phyloP scores from a whole-genome alignment of 2,797 vertebrate genomes.

The Melanogrammus aeglefinus region DNA sequence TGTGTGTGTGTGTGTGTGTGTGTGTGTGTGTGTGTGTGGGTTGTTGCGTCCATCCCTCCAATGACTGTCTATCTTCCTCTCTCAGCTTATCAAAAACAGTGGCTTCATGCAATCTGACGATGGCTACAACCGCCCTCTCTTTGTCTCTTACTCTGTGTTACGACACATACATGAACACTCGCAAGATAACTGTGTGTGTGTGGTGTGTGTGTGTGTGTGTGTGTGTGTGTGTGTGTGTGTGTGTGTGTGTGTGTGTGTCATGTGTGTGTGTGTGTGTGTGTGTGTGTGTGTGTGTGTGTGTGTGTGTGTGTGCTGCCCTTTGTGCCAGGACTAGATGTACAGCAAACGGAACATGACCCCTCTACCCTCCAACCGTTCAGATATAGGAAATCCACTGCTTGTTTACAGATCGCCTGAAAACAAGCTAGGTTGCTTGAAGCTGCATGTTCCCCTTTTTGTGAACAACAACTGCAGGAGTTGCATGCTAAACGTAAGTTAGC shows the following conservation, averaged over 20 bases:
- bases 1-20: conserved; percentile 15
- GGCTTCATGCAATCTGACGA: too few relatives aligned
- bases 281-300: conserved; percentile 15
- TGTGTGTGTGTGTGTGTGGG: conserved; percentile 13
- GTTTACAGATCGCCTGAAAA: not conserved
- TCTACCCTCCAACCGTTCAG: not conserved
- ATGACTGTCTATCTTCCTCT: too few relatives aligned
- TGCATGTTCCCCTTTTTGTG: not conserved
- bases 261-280: conserved; percentile 16
- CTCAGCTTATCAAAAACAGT: too few relatives aligned
- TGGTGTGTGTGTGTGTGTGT: conserved; percentile 16
- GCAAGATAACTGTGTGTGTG: conserved; percentile 14
- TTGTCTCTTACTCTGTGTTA: too few relatives aligned
- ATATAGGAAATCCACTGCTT: not conserved
- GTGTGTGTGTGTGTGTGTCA: conserved; percentile 12
- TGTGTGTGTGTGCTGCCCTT: conserved; percentile 9
- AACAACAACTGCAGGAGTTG: not conserved
- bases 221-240: conserved; percentile 16
- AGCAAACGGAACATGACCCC: conserved; percentile 3
- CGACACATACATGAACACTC: too few relatives aligned
- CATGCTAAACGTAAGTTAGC: not conserved
- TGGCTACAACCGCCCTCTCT: too few relatives aligned
- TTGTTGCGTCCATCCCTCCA: too few relatives aligned
- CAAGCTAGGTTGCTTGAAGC: not conserved
- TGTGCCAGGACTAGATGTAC: not conserved